These are phyloP conservation scores for Halcyon badia DNA, from an alignment of 2,797 vertebrate genomes.

Conservation along the genomic window DNA sequence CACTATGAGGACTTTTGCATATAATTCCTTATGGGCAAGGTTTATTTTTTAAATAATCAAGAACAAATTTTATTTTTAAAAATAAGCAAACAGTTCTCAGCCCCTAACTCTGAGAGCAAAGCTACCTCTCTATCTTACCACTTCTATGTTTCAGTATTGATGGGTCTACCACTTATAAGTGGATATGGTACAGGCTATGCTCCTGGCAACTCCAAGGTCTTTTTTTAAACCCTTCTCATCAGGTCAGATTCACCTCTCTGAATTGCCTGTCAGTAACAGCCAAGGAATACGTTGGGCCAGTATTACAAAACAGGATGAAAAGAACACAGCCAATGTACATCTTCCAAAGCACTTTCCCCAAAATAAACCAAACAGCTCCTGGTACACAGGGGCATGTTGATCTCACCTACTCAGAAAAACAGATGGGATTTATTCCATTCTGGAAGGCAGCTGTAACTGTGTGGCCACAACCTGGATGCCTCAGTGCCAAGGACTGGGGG, in stretches of 20 bases:
- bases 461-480: neutral
- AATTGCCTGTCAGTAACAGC: neutral
- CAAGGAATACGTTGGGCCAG: neutral
- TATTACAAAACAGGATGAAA: neutral
- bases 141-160: neutral
- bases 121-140: neutral
- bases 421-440: neutral
- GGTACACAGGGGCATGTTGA: fast-evolving
- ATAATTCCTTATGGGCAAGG: neutral
- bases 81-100: neutral
- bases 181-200: neutral
- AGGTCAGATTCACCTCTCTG: neutral
- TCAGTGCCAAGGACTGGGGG: fast-evolving
- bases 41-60: neutral
- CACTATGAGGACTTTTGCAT: neutral
- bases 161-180: neutral
- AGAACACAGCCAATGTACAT: neutral
- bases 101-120: neutral
- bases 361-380: neutral
- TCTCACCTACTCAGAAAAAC: neutral
- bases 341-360: neutral
- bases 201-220: neutral
- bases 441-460: neutral
- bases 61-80: neutral
- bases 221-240: neutral